Percentiles rank a stretch among this genome's conserved stretches.
Evolutionary conservation across 2,888 invertebrate species (phyloP).

Genomic region (Rhimphoctona megacephalus): DNA sequence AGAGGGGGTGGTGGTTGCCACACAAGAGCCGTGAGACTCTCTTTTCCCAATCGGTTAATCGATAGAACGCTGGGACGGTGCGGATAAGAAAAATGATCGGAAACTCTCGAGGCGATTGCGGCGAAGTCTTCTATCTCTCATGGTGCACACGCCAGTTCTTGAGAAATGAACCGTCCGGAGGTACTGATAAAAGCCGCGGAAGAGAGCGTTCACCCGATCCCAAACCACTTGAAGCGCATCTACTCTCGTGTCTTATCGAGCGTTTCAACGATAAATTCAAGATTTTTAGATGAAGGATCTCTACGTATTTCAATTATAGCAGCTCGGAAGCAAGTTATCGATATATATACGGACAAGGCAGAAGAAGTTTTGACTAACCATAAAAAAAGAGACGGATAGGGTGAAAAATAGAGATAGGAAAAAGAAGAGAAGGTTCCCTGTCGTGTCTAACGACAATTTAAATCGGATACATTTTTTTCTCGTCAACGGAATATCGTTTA

Average conservation of each 20-base stretch:
- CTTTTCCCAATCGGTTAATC: slow-evolving; percentile 67
- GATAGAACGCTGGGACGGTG: slow-evolving; percentile 58
- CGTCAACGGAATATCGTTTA: slow-evolving; percentile 5
- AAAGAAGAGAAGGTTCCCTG: not conserved
- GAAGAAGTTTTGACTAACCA: slow-evolving; percentile 1
- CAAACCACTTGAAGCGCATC: slow-evolving; percentile 49
- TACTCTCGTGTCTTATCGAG: slow-evolving; percentile 62
- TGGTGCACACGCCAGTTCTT: slow-evolving; percentile 61
- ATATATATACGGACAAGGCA: not conserved
- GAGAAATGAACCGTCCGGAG: slow-evolving; percentile 68
- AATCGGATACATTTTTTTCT: slow-evolving; percentile 23
- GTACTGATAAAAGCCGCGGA: slow-evolving; percentile 55
- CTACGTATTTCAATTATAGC: slow-evolving; percentile 56
- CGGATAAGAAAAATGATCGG: slow-evolving; percentile 72
- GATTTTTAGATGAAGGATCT: slow-evolving; percentile 59
- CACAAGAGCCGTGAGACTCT: slow-evolving; percentile 39
- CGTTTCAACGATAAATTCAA: slow-evolving; percentile 64
- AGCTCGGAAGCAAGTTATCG: slow-evolving; percentile 21
- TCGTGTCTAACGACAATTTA: slow-evolving; percentile 28
- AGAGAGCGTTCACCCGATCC: slow-evolving; percentile 21
- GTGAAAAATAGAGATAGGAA: not conserved
- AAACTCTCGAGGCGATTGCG: slow-evolving; percentile 62
- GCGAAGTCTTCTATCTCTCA: slow-evolving; percentile 43
- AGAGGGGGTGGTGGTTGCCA: not conserved
- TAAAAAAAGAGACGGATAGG: not conserved